A percentile compares a stretch with the other conserved stretches of the same genome.
phyloP scores from a whole-genome alignment of 2,888 invertebrate species.

The Drosophila pegasa region DNA sequence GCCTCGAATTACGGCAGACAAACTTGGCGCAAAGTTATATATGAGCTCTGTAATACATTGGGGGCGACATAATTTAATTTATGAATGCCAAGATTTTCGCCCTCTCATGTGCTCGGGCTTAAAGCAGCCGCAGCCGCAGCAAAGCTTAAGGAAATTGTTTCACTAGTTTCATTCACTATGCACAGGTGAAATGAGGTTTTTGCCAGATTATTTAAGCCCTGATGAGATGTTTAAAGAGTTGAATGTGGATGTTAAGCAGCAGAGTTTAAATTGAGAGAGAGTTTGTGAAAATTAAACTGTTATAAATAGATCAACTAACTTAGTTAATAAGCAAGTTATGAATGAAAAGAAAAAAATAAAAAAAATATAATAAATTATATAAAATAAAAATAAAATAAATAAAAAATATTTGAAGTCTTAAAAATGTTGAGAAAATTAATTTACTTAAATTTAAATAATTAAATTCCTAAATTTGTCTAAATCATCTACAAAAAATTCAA shows the following conservation, averaged over 20 bases:
- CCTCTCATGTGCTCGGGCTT: neutral
- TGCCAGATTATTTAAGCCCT: neutral
- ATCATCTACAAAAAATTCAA: no score
- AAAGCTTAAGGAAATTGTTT: neutral
- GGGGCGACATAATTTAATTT: slow-evolving; percentile 57
- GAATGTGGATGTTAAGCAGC: no score
- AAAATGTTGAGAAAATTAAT: no score
- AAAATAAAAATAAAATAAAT: no score
- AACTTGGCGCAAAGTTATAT: slow-evolving; percentile 23
- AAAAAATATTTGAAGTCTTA: no score
- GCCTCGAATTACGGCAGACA: slow-evolving; percentile 23
- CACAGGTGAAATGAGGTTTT: neutral
- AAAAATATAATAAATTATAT: no score
- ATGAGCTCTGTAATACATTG: slow-evolving; percentile 11
- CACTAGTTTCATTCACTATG: neutral
- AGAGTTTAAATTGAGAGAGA: no score
- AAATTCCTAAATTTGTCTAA: no score
- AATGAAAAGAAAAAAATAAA: no score
- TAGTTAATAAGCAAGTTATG: neutral
- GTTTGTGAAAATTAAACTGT: neutral
- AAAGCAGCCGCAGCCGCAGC: neutral
- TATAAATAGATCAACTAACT: neutral
- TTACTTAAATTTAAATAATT: no score
- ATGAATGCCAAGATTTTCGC: slow-evolving; percentile 20
- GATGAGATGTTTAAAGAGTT: neutral